Conservation (phyloP, 2,113 vertebrate species). For the Ictalurus furcatus region DNA sequence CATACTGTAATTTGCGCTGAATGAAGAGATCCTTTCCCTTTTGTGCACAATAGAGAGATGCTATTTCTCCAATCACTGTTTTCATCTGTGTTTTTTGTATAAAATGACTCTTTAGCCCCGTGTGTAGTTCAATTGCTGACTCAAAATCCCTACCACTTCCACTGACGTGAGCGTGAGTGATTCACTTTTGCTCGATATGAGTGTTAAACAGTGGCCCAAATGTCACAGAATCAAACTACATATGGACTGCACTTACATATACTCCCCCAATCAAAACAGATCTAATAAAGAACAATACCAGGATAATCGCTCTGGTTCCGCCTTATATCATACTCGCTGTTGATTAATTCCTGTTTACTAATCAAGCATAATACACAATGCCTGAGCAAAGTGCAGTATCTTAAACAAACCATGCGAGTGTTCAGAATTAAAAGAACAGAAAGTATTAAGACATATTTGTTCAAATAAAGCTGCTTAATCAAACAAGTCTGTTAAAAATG, state of each 20-base stretch:
- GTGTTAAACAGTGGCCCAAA: slow-evolving; percentile 27
- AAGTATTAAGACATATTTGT: slow-evolving; percentile 45
- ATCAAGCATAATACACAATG: slow-evolving; percentile 37
- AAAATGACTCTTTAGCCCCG: slow-evolving; percentile 5
- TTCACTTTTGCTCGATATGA: slow-evolving; percentile 23
- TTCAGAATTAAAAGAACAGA: slow-evolving; percentile 42
- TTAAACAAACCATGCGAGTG: slow-evolving; percentile 29
- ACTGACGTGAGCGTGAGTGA: slow-evolving; percentile 31
- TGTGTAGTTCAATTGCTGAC: slow-evolving; percentile 6
- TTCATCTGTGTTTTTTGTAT: background rate
- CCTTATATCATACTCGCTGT: slow-evolving; percentile 33
- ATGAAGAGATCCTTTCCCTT: slow-evolving; percentile 7
- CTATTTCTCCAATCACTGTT: slow-evolving; percentile 7
- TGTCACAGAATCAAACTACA: background rate
- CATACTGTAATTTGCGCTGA: background rate
- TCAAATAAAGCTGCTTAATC: slow-evolving; percentile 49
- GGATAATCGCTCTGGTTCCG: slow-evolving; percentile 36
- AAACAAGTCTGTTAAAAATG: slow-evolving; percentile 46
- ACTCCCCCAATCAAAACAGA: background rate
- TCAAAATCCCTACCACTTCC: slow-evolving; percentile 19
- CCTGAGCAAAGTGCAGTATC: slow-evolving; percentile 28
- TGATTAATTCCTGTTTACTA: slow-evolving; percentile 46
- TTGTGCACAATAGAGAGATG: slow-evolving; percentile 21
- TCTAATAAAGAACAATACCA: slow-evolving; percentile 25
- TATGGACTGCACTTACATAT: background rate